Percentiles rank a stretch among this genome's conserved stretches.
phyloP scores from a whole-genome alignment of 2,888 invertebrate genomes.

The Drosophila yooni region DNA sequence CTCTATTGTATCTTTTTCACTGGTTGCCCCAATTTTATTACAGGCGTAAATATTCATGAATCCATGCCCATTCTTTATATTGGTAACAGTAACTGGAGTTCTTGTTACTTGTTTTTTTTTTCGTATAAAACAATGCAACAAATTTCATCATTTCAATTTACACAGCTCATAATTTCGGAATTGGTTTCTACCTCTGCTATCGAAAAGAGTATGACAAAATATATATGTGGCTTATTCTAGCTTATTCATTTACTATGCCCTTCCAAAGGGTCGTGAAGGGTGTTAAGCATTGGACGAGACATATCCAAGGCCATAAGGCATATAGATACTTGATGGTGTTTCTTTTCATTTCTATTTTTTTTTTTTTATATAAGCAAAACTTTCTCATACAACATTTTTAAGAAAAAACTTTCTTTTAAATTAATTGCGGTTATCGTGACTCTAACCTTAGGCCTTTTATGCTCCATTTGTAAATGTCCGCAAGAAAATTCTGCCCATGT shows the following conservation, averaged over 20 bases:
- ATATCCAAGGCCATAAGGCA: neutral
- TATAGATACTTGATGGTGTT: neutral
- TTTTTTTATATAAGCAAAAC: neutral
- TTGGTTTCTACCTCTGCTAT: neutral
- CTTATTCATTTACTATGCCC: neutral
- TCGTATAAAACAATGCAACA: constrained; percentile 47
- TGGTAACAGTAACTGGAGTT: constrained; percentile 21
- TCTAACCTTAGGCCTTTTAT: neutral
- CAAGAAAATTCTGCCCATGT: neutral
- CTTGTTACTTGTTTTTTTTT: constrained; percentile 8
- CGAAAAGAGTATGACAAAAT: neutral
- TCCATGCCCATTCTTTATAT: constrained; percentile 20
- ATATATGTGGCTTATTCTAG: neutral
- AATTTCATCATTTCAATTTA: constrained; percentile 41
- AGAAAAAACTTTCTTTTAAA: neutral
- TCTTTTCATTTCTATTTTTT: neutral
- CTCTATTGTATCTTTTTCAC: constrained; percentile 2
- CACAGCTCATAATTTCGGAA: constrained; percentile 25
- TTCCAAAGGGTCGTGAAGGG: neutral
- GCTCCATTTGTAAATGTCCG: neutral
- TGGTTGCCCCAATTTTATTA: constrained; percentile 58
- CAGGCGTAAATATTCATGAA: constrained; percentile 62
- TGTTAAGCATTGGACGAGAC: neutral
- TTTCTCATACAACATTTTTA: neutral
- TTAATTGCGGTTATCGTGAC: neutral